Evolutionary conservation across 2,113 vertebrate genomes (phyloP).

Genomic region (Onychostoma macrolepis): DNA sequence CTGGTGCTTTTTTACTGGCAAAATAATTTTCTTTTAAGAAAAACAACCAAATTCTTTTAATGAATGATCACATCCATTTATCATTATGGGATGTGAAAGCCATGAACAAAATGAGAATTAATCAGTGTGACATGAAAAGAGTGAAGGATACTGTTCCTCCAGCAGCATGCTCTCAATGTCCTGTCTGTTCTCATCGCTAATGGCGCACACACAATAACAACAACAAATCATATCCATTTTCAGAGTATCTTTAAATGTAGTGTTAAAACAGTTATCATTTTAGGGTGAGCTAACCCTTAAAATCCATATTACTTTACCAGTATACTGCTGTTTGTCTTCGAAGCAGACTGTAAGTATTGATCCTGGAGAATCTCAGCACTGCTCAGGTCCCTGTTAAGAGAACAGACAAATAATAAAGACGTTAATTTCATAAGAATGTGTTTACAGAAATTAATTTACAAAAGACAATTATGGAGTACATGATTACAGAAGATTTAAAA

Average conservation of each 20-base stretch:
- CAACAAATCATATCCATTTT: background rate
- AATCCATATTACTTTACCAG: too few relatives aligned
- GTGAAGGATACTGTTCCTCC: conserved; percentile 94
- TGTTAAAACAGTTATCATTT: background rate
- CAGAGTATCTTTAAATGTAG: background rate
- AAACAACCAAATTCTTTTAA: background rate
- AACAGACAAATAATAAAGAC: background rate
- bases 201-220: conserved; percentile 67
- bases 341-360: too few relatives aligned
- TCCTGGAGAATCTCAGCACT: too few relatives aligned
- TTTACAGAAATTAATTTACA: background rate
- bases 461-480: background rate
- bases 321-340: too few relatives aligned
- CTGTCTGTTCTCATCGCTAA: conserved; percentile 92
- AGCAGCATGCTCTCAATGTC: conserved; percentile 94
- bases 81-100: background rate
- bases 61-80: background rate
- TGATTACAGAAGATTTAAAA: background rate
- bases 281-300: background rate
- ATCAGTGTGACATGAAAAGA: background rate
- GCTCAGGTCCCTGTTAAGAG: too few relatives aligned
- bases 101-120: background rate
- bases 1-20: conserved; percentile 78
- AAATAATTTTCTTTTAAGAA: conserved; percentile 72
- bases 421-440: background rate